Base-by-base conservation (phyloP, 2,113 vertebrate species). In the Chionomys nivalis region DNA sequence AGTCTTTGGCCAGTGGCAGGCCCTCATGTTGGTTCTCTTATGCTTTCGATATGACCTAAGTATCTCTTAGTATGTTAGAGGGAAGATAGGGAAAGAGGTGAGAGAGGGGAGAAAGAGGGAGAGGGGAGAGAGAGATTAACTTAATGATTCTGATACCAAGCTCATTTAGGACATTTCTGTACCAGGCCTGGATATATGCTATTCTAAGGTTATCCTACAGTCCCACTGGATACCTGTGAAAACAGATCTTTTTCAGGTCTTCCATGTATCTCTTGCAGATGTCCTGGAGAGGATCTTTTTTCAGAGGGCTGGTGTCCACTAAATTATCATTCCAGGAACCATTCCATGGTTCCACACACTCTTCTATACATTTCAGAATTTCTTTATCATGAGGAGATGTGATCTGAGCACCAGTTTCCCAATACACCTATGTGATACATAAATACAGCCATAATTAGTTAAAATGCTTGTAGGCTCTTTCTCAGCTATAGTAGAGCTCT, bases 321-420 rank as follows among this genome's bases (percentile, higher is more conserved):
- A 99, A 98, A 52, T 98, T 99, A 94, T 99, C 98, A 7, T 99
- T 99, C 99, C 99, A 99, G 89, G 99, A 99, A 94, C 98, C 98
- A 52, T 98, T 98, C 99, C 99, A 99, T 0, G 99, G 99, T 96
- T 99, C 99, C 77, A 99, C 98, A 13, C 99, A 99, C 95, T 99
- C 99, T 90, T 99, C 99, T 87, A 99, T 99, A 52, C 99, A 99
- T 66, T 98, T 98, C 92, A 99, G 98, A 61, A 99, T 99, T 97
- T 99, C 99, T 83, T 99, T 99, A 89, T 99, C 99, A 0, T 99
- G 99, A 87, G 99, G 99, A 0, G 99, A 98, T 17, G 98, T 98
- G 95, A 99, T 99, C 98, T 99, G 99, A 9, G 99, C 99, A 11
- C 99, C 99, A 2, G 98, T 99, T 96, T 99, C 99, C 99, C 99